These are phyloP conservation scores for Odontomyia ornata DNA, from an alignment of 2,888 invertebrate species.

Conservation along the genomic window DNA sequence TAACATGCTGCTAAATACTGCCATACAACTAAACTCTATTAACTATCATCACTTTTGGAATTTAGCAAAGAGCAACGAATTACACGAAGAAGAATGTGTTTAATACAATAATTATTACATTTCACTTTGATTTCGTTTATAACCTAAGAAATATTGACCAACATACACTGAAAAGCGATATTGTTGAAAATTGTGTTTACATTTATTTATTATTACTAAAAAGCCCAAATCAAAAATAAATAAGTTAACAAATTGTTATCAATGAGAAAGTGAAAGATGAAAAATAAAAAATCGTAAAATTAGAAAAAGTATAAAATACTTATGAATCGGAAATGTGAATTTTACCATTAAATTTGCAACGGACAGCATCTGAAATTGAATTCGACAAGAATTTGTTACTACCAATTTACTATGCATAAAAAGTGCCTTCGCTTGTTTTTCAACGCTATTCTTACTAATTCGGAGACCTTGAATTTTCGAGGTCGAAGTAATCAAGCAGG, in stretches of 20 bases:
- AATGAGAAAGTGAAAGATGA: neutral
- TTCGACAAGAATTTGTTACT: slow-evolving; percentile 34
- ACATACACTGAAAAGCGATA: neutral
- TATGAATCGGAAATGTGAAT: neutral
- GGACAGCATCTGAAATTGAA: neutral
- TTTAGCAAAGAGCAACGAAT: slow-evolving; percentile 1
- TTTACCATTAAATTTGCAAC: neutral
- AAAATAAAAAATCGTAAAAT: neutral
- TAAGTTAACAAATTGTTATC: neutral
- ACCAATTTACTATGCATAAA: slow-evolving; percentile 29
- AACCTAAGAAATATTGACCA: slow-evolving; percentile 20
- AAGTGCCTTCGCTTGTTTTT: slow-evolving; percentile 50
- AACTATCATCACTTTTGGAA: slow-evolving; percentile 13
- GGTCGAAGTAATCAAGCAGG: slow-evolving; percentile 55
- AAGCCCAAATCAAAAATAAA: neutral
- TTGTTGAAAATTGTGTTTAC: neutral
- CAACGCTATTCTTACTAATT: slow-evolving; percentile 49
- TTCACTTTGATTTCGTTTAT: slow-evolving; percentile 11
- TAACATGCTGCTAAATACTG: slow-evolving; percentile 39
- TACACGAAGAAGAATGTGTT: neutral
- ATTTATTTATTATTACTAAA: neutral
- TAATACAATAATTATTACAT: slow-evolving; percentile 17
- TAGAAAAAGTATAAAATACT: neutral
- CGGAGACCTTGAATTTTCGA: slow-evolving; percentile 43
- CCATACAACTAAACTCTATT: slow-evolving; percentile 36